phyloP scores from a whole-genome alignment of 2,888 invertebrate species.

The Exocentrus adspersus region DNA sequence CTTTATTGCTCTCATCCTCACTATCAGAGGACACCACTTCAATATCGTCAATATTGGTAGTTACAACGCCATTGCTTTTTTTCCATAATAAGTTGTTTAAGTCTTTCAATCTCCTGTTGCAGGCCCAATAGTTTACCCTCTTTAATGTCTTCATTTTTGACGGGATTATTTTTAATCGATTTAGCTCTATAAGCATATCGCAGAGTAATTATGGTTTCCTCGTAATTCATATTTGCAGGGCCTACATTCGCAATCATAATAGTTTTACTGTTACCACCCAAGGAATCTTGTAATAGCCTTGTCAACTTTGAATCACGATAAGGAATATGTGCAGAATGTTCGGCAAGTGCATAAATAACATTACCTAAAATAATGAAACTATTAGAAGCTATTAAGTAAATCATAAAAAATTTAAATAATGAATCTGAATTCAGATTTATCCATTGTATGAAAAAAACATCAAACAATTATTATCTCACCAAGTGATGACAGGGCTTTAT shows the following conservation, averaged over 20 bases:
- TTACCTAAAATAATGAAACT: slow-evolving; percentile 65
- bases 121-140: slow-evolving; percentile 94
- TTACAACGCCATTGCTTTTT: slow-evolving; percentile 55
- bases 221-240: slow-evolving; percentile 97
- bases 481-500: slow-evolving; percentile 94
- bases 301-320: slow-evolving; percentile 98
- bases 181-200: slow-evolving; percentile 82
- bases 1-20: slow-evolving; percentile 61
- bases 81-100: slow-evolving; percentile 57
- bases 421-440: not conserved
- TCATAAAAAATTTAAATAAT: not conserved
- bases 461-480: slow-evolving; percentile 67
- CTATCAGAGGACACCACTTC: slow-evolving; percentile 50
- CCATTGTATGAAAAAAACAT: too few species aligned
- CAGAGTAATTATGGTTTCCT: slow-evolving; percentile 96
- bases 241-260: slow-evolving; percentile 99
- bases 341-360: slow-evolving; percentile 97
- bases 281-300: slow-evolving; percentile 93
- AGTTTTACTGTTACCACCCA: slow-evolving; percentile 95
- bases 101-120: slow-evolving; percentile 90
- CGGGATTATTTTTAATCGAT: slow-evolving; percentile 98
- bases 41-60: slow-evolving; percentile 51
- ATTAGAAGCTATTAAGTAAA: too few species aligned
- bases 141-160: slow-evolving; percentile 99
- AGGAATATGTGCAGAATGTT: slow-evolving; percentile 94